Percentiles rank a stretch among this genome's conserved stretches.
Conservation (phyloP, 2,113 vertebrate species). For the Calyptomena viridis region DNA sequence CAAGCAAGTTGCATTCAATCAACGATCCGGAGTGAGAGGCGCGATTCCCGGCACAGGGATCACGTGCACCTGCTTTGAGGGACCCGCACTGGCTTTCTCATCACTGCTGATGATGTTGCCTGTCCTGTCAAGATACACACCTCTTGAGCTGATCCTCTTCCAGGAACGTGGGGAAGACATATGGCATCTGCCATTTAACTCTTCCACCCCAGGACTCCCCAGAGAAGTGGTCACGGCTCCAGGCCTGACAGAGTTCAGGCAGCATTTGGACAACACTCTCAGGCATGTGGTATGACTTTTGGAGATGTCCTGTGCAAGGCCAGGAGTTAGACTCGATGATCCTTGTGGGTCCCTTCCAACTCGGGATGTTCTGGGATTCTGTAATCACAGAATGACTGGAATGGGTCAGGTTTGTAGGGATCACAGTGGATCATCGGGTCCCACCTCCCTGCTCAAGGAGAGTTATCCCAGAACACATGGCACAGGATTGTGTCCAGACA, state of each 20-base stretch:
- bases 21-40: background rate
- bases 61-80: background rate
- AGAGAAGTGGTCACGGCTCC: background rate
- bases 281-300: background rate
- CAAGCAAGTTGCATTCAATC: background rate
- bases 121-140: accelerated
- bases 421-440: background rate
- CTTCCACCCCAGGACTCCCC: background rate
- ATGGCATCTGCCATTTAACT: background rate
- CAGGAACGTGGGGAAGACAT: accelerated
- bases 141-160: accelerated
- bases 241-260: background rate
- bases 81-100: accelerated
- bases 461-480: background rate
- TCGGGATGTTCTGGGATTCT: background rate
- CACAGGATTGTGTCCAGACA: background rate
- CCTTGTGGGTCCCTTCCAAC: background rate
- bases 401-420: background rate
- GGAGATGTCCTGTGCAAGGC: background rate
- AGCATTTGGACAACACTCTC: background rate
- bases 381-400: background rate
- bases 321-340: background rate
- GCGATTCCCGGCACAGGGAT: background rate
- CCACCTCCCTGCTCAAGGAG: background rate
- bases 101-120: accelerated